Conservation (phyloP, 1,140 invertebrate genomes). For the Condylostylus longicornis region DNA sequence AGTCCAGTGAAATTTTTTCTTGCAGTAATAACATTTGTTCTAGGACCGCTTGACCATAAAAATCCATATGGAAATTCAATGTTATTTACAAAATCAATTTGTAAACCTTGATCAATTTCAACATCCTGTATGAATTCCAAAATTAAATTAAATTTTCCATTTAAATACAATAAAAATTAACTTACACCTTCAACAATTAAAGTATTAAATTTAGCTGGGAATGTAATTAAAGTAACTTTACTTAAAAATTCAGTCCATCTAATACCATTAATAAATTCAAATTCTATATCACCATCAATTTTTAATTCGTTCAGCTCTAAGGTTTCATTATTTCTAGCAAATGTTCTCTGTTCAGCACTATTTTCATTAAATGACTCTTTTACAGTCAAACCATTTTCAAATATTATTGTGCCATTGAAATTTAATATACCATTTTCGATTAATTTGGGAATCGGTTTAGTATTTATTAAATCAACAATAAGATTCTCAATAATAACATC, state of each 20-base stretch:
- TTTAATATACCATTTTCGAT: conserved; percentile 16
- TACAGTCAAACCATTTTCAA: conserved; percentile 11
- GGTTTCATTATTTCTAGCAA: background rate
- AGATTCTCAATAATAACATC: too few species aligned
- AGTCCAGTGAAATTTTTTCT: conserved; percentile 29
- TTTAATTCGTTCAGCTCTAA: background rate
- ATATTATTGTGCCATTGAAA: conserved; percentile 16
- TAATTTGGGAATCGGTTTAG: too few species aligned
- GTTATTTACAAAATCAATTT: conserved; percentile 29
- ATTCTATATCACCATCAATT: conserved; percentile 15
- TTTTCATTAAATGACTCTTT: conserved; percentile 4
- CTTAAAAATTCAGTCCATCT: conserved; percentile 25
- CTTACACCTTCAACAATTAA: conserved; percentile 33
- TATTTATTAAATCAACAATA: too few species aligned
- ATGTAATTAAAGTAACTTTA: conserved; percentile 29
- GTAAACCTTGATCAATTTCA: conserved; percentile 19
- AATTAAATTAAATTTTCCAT: conserved; percentile 1
- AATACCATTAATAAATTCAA: conserved; percentile 24
- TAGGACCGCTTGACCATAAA: conserved; percentile 22
- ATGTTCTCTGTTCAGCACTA: background rate
- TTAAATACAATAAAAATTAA: conserved; percentile 4
- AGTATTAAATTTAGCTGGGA: conserved; percentile 22
- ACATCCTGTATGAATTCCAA: conserved; percentile 23
- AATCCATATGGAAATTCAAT: conserved; percentile 34
- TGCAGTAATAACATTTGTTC: conserved; percentile 20